phyloP scores from a whole-genome alignment of 2,888 invertebrate genomes.

The Callyntrura guangdongensis region DNA sequence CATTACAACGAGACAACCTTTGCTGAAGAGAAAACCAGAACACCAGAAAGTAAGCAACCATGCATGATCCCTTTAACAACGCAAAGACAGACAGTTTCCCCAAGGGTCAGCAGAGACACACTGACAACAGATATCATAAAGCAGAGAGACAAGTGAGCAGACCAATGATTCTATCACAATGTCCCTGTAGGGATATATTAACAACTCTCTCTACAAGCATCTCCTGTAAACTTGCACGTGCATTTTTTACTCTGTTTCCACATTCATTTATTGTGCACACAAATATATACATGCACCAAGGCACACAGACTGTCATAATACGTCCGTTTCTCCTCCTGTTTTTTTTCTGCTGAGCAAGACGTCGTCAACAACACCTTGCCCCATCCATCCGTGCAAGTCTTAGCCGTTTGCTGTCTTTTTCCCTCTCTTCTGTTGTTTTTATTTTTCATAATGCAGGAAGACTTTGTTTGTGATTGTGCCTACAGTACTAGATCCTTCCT shows the following conservation, averaged over 20 bases:
- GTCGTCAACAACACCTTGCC: constrained; percentile 72
- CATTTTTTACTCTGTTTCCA: constrained; percentile 42
- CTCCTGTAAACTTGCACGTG: constrained; percentile 44
- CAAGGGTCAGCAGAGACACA: constrained; percentile 74
- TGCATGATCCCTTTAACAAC: constrained; percentile 51
- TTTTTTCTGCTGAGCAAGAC: constrained; percentile 60
- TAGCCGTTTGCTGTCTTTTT: constrained; percentile 1
- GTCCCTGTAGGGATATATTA: constrained; percentile 76
- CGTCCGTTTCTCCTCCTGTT: constrained; percentile 24
- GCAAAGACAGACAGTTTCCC: constrained; percentile 75
- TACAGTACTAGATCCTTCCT: constrained; percentile 19
- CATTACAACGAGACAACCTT: too few relatives aligned
- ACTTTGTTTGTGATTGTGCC: constrained; percentile 23
- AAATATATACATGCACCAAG: neutral
- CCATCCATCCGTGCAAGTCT: constrained; percentile 20
- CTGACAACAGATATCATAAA: constrained; percentile 76
- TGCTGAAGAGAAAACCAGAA: neutral
- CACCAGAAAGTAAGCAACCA: constrained; percentile 46
- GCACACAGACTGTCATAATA: constrained; percentile 13
- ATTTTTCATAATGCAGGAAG: constrained; percentile 52
- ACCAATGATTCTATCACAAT: constrained; percentile 75
- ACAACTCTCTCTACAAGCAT: constrained; percentile 68
- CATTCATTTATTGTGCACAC: constrained; percentile 5
- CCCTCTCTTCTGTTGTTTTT: constrained; percentile 11
- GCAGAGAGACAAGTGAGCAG: constrained; percentile 76